A percentile compares a stretch with the other conserved stretches of the same genome.
These are phyloP conservation scores for Euproctis similis DNA, from an alignment of 2,888 invertebrate genomes.

Conservation along the genomic window DNA sequence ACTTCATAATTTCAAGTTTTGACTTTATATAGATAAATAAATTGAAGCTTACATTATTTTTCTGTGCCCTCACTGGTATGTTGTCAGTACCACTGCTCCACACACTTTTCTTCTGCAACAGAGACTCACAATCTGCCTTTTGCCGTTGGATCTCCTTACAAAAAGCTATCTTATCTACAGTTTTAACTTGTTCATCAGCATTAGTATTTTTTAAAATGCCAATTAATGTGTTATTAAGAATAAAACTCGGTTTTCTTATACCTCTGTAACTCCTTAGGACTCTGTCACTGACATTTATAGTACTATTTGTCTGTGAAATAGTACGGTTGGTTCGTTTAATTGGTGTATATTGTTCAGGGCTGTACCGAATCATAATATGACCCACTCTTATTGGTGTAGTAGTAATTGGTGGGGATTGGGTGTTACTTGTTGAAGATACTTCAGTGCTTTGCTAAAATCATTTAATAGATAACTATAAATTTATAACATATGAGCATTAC, in stretches of 20 bases:
- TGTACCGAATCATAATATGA: constrained; percentile 20
- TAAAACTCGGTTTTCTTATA: constrained; percentile 13
- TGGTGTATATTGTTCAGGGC: constrained; percentile 21
- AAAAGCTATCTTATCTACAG: constrained; percentile 2
- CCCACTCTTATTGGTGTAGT: constrained; percentile 34
- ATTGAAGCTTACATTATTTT: constrained; percentile 10
- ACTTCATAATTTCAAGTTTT: too few relatives aligned
- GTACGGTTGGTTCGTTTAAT: constrained; percentile 5
- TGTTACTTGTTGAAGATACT: constrained; percentile 36
- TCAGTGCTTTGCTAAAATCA: constrained; percentile 33
- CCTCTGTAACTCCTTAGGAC: constrained; percentile 36
- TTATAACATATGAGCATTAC: too few relatives aligned
- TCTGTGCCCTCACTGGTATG: constrained; percentile 1
- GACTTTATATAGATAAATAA: too few relatives aligned
- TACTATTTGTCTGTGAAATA: neutral
- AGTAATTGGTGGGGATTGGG: constrained; percentile 39
- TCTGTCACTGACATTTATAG: constrained; percentile 10
- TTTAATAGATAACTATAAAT: neutral
- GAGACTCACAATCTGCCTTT: constrained; percentile 3
- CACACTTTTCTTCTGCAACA: constrained; percentile 5
- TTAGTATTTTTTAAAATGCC: constrained; percentile 10
- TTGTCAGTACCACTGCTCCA: constrained; percentile 3
- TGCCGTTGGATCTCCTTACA: constrained; percentile 9
- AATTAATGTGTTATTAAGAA: constrained; percentile 15
- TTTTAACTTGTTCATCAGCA: constrained; percentile 6